Percentiles rank a stretch among this genome's conserved stretches.
These are phyloP conservation scores for Drosophila simulans DNA, from an alignment of 1,140 invertebrate species.

Conservation along the genomic window DNA sequence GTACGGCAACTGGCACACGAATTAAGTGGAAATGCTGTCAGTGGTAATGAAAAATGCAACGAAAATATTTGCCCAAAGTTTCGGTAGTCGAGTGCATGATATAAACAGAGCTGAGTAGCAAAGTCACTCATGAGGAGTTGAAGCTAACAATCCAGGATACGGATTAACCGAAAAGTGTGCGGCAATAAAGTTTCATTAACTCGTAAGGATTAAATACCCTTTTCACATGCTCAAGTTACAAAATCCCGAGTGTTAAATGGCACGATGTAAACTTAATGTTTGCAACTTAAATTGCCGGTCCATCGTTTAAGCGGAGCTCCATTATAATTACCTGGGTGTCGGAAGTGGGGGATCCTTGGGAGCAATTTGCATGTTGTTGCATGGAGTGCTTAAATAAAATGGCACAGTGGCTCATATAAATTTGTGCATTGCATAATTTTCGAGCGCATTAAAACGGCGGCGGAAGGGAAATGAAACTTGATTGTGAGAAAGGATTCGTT, in stretches of 20 bases:
- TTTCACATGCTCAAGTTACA: constrained; percentile 19
- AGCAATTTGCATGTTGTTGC: constrained; percentile 57
- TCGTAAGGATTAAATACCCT: constrained; percentile 1
- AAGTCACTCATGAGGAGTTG: constrained; percentile 14
- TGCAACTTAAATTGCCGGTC: constrained; percentile 26
- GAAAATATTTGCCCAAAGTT: constrained; percentile 31
- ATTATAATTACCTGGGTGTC: constrained; percentile 59
- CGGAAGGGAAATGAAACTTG: constrained; percentile 70
- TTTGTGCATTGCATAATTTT: constrained; percentile 79
- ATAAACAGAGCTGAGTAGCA: constrained; percentile 14
- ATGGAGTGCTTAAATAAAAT: constrained; percentile 61
- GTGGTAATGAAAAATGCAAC: constrained; percentile 26
- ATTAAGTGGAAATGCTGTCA: constrained; percentile 28
- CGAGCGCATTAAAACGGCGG: constrained; percentile 58
- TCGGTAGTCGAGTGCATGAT: constrained; percentile 17
- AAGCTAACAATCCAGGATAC: neutral
- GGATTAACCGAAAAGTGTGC: constrained; percentile 14
- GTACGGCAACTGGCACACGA: constrained; percentile 32
- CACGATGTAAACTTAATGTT: constrained; percentile 31
- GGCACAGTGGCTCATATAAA: constrained; percentile 53
- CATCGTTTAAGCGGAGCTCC: constrained; percentile 30
- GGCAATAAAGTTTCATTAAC: constrained; percentile 48
- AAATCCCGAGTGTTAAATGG: constrained; percentile 40
- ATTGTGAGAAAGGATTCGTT: constrained; percentile 71
- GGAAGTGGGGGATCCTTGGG: neutral